A percentile compares a stretch with the other conserved stretches of the same genome.
Evolutionary conservation across 2,888 invertebrate species (phyloP).

Genomic region (Palloptera scutellata): DNA sequence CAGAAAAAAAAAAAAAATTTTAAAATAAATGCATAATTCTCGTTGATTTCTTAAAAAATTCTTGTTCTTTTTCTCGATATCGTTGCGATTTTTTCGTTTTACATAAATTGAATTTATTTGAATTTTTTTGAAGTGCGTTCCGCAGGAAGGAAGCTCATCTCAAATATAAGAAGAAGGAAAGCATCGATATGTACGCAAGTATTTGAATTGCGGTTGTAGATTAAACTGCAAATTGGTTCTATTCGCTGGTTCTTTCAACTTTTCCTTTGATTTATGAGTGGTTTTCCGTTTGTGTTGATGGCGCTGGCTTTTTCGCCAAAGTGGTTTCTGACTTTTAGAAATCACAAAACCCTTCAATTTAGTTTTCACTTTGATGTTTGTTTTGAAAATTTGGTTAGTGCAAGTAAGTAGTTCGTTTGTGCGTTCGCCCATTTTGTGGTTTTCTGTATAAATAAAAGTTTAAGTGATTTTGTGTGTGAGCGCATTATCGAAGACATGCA

Average conservation of each 20-base stretch:
- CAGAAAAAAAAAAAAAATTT: not conserved
- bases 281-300: slow-evolving; percentile 9
- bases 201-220: slow-evolving; percentile 4
- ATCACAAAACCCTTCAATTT: slow-evolving; percentile 41
- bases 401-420: not conserved
- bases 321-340: slow-evolving; percentile 35
- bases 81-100: not conserved
- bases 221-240: slow-evolving; percentile 24
- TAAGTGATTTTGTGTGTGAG: not conserved
- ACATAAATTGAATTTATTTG: no score
- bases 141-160: not conserved
- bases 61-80: slow-evolving; percentile 33
- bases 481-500: no score
- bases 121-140: not conserved
- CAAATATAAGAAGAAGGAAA: not conserved
- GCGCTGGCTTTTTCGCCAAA: slow-evolving; percentile 25
- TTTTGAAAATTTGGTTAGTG: slow-evolving; percentile 26
- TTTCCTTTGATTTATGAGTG: slow-evolving; percentile 27
- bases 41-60: slow-evolving; percentile 41
- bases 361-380: slow-evolving; percentile 13
- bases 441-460: slow-evolving; percentile 15
- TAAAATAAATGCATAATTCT: slow-evolving; percentile 50
- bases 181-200: not conserved
- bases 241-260: no score
- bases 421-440: slow-evolving; percentile 5